These are phyloP conservation scores for Solen grandis DNA, from an alignment of 1,140 invertebrate genomes.

Conservation along the genomic window DNA sequence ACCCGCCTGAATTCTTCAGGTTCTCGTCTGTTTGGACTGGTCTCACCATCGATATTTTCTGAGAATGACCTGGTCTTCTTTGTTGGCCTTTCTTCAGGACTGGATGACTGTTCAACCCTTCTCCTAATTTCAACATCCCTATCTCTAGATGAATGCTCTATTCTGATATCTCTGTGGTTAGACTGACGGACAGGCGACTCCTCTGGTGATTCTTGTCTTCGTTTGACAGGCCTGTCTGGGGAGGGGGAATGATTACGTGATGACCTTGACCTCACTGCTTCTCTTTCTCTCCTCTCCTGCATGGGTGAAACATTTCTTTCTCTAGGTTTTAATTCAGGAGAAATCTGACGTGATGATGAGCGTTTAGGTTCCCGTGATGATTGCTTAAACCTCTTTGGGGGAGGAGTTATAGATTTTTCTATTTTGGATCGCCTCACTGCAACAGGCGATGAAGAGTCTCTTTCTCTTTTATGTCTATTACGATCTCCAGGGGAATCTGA, in stretches of 20 bases:
- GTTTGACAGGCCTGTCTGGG: not conserved
- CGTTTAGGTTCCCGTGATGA: too few relatives aligned
- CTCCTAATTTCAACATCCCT: constrained; percentile 1
- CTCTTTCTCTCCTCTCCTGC: constrained; percentile 2
- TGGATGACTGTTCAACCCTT: constrained; percentile 7
- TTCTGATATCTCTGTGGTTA: not conserved
- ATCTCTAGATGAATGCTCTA: constrained; percentile 22
- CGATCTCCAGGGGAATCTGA: constrained; percentile 5
- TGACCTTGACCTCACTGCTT: not conserved
- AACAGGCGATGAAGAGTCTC: constrained; percentile 9
- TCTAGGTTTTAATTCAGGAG: not conserved
- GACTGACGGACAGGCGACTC: not conserved
- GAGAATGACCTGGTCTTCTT: constrained; percentile 45
- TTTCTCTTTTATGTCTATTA: too few relatives aligned
- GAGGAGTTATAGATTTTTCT: too few relatives aligned
- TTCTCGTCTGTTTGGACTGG: not conserved
- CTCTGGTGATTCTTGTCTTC: not conserved
- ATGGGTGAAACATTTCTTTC: not conserved
- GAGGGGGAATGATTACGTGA: not conserved
- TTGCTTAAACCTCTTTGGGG: too few relatives aligned
- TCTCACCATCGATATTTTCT: not conserved
- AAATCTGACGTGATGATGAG: not conserved
- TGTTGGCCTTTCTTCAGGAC: constrained; percentile 16
- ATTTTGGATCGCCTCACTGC: not conserved
- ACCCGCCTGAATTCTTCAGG: constrained; percentile 31